Conservation (phyloP, 2,797 vertebrate species). For the Paguma larvata region DNA sequence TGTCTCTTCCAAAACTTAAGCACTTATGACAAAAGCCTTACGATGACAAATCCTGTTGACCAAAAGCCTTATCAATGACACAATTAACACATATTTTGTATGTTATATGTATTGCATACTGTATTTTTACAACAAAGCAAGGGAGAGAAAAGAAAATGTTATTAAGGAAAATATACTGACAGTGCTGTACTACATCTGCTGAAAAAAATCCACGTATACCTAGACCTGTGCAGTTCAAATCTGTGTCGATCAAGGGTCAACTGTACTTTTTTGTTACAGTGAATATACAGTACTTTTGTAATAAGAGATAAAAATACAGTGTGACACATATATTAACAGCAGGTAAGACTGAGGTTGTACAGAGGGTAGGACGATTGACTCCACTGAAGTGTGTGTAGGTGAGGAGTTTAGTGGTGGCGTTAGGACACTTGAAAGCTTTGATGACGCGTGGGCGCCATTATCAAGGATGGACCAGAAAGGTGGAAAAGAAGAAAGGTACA, state of each 20-base stretch:
- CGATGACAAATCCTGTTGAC: neutral
- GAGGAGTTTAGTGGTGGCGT: no score
- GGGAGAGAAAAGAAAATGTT: neutral
- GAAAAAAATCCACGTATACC: neutral
- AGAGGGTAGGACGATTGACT: neutral
- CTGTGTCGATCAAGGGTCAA: neutral
- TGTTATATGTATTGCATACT: neutral
- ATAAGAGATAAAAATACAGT: neutral
- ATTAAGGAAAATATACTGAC: neutral
- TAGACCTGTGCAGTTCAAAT: neutral
- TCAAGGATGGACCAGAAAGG: neutral
- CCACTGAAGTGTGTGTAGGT: neutral
- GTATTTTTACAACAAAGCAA: neutral
- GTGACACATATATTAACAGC: neutral
- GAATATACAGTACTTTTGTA: neutral
- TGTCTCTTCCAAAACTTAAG: neutral
- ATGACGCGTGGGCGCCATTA: neutral
- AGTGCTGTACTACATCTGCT: neutral
- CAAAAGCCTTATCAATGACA: neutral
- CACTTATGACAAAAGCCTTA: neutral
- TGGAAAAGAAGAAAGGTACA: neutral
- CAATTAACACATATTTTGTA: neutral
- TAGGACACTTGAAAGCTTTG: neutral
- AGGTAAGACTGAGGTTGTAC: neutral
- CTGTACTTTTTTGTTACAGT: neutral